Conservation (phyloP, 2,888 invertebrate species). For the Drosophila cyrtoloma region DNA sequence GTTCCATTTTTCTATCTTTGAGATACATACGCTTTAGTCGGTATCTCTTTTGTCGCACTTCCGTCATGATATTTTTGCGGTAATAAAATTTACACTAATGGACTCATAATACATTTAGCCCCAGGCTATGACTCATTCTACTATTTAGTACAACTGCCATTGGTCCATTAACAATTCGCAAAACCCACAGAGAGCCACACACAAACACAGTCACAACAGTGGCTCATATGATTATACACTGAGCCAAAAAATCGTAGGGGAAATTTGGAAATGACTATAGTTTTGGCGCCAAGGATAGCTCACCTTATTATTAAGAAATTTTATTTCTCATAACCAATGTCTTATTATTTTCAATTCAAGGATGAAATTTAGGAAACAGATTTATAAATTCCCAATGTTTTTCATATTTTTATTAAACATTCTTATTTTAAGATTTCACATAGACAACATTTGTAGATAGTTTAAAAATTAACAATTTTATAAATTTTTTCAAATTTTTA, state of each 20-base stretch:
- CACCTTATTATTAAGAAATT: too few species aligned
- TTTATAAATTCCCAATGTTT: background rate
- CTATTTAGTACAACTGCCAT: background rate
- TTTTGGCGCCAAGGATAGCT: background rate
- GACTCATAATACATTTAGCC: constrained; percentile 61
- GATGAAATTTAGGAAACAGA: background rate
- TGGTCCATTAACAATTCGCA: constrained; percentile 26
- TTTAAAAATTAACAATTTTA: background rate
- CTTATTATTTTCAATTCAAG: background rate
- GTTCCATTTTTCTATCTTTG: constrained; percentile 45
- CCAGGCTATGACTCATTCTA: constrained; percentile 41
- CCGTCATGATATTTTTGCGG: constrained; percentile 46
- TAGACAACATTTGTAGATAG: accelerated
- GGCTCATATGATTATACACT: constrained; percentile 34
- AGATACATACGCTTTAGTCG: constrained; percentile 20
- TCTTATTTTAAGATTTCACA: too few species aligned
- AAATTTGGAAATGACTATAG: background rate
- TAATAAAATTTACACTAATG: constrained; percentile 75
- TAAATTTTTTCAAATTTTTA: background rate
- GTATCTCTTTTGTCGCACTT: constrained; percentile 30
- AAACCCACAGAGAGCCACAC: constrained; percentile 35
- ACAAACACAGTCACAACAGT: constrained; percentile 10
- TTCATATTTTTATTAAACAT: background rate
- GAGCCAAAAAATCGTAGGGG: background rate
- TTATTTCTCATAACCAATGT: too few species aligned